phyloP scores from a whole-genome alignment of 1,140 invertebrate species.

The Venustaconcha ellipsiformis region DNA sequence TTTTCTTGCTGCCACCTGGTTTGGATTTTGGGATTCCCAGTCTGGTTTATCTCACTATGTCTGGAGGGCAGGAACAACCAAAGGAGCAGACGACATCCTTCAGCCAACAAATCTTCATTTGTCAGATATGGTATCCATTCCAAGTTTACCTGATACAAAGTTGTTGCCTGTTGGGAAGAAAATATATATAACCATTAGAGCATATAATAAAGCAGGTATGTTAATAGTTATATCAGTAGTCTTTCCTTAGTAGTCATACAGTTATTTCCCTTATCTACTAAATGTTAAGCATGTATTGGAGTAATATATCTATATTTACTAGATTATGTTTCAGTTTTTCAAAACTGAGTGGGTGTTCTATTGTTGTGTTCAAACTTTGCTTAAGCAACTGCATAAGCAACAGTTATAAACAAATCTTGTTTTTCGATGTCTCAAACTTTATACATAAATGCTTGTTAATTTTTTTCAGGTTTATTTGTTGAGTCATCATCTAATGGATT shows the following conservation, averaged over 20 bases:
- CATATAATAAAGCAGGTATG: constrained; percentile 37
- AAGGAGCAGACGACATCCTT: constrained; percentile 36
- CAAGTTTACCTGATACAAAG: background rate
- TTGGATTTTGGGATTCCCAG: constrained; percentile 41
- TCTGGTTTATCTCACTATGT: constrained; percentile 37
- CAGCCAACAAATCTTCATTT: constrained; percentile 16
- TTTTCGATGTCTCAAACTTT: too few relatives aligned
- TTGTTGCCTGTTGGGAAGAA: constrained; percentile 21
- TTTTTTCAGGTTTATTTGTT: constrained; percentile 7
- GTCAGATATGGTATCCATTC: constrained; percentile 17
- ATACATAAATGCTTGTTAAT: too few relatives aligned
- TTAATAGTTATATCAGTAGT: too few relatives aligned
- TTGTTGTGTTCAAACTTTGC: too few relatives aligned
- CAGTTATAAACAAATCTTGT: too few relatives aligned
- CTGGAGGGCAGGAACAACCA: constrained; percentile 42
- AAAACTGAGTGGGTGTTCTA: too few relatives aligned
- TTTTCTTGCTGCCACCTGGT: constrained; percentile 20
- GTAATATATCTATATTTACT: too few relatives aligned
- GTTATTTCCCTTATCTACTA: too few relatives aligned
- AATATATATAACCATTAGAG: constrained; percentile 43
- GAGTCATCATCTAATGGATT: constrained; percentile 25
- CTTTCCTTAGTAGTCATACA: too few relatives aligned
- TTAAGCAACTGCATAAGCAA: too few relatives aligned
- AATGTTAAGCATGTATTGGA: too few relatives aligned
- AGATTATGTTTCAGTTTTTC: too few relatives aligned